Percentiles rank a stretch among this genome's conserved stretches.
phyloP scores from a whole-genome alignment of 2,113 vertebrate species.

The Hypomesus transpacificus region DNA sequence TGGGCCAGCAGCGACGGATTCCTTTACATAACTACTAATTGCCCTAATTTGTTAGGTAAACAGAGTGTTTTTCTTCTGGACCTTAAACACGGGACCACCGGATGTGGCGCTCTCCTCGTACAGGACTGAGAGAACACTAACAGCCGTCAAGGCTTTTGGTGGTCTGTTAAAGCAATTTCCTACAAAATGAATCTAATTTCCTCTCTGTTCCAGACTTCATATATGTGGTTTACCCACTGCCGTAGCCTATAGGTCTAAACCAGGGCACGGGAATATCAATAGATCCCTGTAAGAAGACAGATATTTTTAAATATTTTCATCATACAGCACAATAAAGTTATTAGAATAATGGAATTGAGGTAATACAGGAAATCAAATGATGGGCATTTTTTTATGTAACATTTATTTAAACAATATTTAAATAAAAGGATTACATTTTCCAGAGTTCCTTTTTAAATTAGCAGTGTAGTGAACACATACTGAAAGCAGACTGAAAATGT shows the following conservation, averaged over 20 bases:
- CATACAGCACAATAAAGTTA: background rate
- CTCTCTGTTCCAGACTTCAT: slow-evolving; percentile 23
- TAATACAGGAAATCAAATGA: too few species aligned
- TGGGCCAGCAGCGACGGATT: slow-evolving; percentile 36
- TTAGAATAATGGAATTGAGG: background rate
- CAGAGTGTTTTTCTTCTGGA: slow-evolving; percentile 48
- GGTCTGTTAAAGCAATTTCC: slow-evolving; percentile 47
- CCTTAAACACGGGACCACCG: slow-evolving; percentile 33
- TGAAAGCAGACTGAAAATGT: too few species aligned
- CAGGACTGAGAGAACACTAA: slow-evolving; percentile 23
- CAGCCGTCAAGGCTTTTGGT: slow-evolving; percentile 11
- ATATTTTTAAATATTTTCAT: background rate
- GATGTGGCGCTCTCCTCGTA: slow-evolving; percentile 17
- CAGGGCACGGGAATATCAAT: background rate
- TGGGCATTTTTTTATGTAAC: too few species aligned
- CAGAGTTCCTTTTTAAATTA: too few species aligned
- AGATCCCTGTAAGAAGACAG: background rate
- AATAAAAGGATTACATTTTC: too few species aligned
- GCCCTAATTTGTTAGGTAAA: slow-evolving; percentile 60
- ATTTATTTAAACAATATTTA: too few species aligned
- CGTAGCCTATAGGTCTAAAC: slow-evolving; percentile 16
- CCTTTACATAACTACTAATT: slow-evolving; percentile 57
- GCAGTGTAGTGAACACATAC: too few species aligned
- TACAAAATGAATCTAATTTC: slow-evolving; percentile 50
- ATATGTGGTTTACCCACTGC: slow-evolving; percentile 19